Evolutionary conservation across 2,888 invertebrate genomes (phyloP).

Genomic region (Tolmerus cingulatus): DNA sequence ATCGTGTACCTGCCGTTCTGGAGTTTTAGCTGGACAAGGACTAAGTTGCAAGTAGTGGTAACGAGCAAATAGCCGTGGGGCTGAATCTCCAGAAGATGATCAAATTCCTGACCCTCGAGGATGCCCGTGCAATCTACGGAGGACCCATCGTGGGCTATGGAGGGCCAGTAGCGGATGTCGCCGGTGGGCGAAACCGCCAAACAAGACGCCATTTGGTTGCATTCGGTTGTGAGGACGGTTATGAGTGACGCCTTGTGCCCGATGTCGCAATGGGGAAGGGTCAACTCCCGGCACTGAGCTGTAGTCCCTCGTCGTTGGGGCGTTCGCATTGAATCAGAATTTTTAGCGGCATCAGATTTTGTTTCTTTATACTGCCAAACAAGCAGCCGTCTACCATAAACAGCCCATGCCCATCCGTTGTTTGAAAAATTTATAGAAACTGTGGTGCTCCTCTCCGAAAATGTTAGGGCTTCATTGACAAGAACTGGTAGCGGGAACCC

Average conservation of each 20-base stretch:
- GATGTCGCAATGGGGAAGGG: conserved; percentile 89
- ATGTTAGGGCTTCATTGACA: conserved; percentile 87
- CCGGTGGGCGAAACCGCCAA: conserved; percentile 95
- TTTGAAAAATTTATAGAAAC: conserved; percentile 66
- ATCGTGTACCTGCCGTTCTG: conserved; percentile 75
- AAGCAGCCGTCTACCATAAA: conserved; percentile 82
- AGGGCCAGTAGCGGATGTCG: conserved; percentile 89
- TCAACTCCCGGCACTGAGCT: conserved; percentile 82
- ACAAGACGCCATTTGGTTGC: conserved; percentile 78
- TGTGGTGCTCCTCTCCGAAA: conserved; percentile 70
- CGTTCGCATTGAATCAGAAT: conserved; percentile 56
- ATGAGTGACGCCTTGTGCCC: conserved; percentile 89
- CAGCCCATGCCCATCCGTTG: conserved; percentile 71
- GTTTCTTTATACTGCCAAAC: conserved; percentile 80
- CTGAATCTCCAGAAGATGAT: conserved; percentile 73
- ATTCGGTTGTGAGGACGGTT: conserved; percentile 71
- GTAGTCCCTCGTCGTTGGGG: conserved; percentile 63
- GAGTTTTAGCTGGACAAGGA: conserved; percentile 72
- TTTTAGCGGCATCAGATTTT: conserved; percentile 52
- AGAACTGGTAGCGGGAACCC: conserved; percentile 85
- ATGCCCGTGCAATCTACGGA: conserved; percentile 86
- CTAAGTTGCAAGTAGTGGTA: conserved; percentile 89
- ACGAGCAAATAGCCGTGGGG: conserved; percentile 83
- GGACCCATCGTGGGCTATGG: conserved; percentile 85
- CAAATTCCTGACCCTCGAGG: conserved; percentile 87